These are phyloP conservation scores for Trichomalopsis sarcophagae DNA, from an alignment of 1,140 invertebrate genomes.

Conservation along the genomic window DNA sequence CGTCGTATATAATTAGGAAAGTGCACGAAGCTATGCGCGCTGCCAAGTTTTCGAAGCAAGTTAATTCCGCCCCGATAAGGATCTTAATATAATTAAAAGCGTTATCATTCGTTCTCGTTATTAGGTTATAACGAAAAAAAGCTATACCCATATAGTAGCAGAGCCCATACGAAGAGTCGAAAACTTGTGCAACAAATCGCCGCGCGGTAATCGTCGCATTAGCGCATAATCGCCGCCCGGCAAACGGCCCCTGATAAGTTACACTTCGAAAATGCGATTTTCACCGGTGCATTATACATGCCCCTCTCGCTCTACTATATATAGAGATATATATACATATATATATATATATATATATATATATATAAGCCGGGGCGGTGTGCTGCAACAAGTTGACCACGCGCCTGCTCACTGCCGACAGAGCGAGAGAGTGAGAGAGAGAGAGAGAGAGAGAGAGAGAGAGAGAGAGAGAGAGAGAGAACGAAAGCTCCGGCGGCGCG, in stretches of 20 bases:
- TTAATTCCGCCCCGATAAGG: not conserved
- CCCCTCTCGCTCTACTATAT: not conserved
- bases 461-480: not conserved
- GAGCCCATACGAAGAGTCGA: not conserved
- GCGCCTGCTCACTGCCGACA: not conserved
- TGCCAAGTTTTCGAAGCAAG: not conserved
- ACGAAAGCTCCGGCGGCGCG: constrained; percentile 23
- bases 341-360: not conserved
- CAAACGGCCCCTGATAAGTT: not conserved
- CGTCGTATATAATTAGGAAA: not conserved
- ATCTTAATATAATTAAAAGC: constrained; percentile 5
- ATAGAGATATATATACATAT: not conserved
- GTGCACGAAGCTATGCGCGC: not conserved
- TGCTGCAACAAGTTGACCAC: constrained; percentile 50
- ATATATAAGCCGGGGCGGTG: no score
- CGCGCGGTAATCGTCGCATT: not conserved
- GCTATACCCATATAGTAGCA: no score
- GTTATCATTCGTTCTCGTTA: not conserved
- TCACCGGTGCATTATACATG: constrained; percentile 23
- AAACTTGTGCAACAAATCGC: not conserved
- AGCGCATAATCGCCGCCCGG: not conserved
- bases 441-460: constrained; percentile 16
- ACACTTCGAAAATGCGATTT: constrained; percentile 42
- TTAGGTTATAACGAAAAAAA: no score
- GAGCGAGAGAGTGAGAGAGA: not conserved